Evolutionary conservation across 2,797 vertebrate species (phyloP), one percentile per base, ranked within the genome.

Genomic region (Somateria mollissima): DNA sequence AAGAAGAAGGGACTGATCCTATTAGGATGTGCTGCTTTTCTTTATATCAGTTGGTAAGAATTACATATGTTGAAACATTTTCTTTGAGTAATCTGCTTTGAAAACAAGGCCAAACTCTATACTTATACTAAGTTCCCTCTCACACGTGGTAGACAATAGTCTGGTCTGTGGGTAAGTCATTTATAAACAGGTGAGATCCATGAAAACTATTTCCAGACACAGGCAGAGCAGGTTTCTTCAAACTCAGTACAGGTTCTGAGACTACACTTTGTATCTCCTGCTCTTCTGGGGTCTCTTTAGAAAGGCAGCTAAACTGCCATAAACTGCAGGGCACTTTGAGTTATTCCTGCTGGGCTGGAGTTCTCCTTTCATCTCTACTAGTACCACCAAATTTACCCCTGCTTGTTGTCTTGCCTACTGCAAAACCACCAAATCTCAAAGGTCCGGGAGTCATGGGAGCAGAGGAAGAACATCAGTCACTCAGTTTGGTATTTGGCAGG

Each of bases 1-100:
- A 98, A 96, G 75, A 98, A 97, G 96, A 98, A 97, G 47, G 98
- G 99, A 7, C 90, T 99, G 93, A 43, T 91, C 34, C 85, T 98
- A 3, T 58, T 99, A 69, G 96, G 96, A 86, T 67, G 89, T 17
- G 96, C 95, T 6, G 83, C 92, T 49, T 21, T 98, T 49, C 93
- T 97, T 34, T 99, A 99, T 88, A 89, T 98, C n/a, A 96, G 82
- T 82, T 99, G 99, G 99, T 99, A 98, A 98, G 99, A 97, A 79
- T 13, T 28, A 22, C 0, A 1, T 6, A 28, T 45, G 89, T 88
- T 56, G 76, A 53, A 71, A 65, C 24, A 15, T 82, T 90, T 84
- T 54, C 54, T 32, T 60, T 67, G 27, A 47, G 25, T 32, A 39
- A 64, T 22, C 51, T 69, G 11, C 74, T 85, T 87, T 15, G 15